Evolutionary conservation across 2,888 invertebrate genomes (phyloP).

Genomic region (Rotaria sp.): DNA sequence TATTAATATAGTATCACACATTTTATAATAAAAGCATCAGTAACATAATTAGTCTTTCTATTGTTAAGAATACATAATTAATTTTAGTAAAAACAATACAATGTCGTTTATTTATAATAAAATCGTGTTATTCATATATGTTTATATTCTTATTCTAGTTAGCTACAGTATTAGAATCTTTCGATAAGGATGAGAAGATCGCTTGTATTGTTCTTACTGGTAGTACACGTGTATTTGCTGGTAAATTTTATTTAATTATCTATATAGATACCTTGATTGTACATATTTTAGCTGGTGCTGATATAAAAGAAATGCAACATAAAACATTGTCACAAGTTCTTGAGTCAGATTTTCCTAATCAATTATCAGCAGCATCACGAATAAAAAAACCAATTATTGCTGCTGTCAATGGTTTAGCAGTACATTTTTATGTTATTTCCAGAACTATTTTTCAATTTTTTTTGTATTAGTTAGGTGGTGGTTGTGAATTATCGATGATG

Average conservation of each 20-base stretch:
- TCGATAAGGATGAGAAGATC: conserved; percentile 68
- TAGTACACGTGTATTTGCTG: conserved; percentile 67
- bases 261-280: conserved; percentile 42
- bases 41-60: no score
- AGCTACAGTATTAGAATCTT: conserved; percentile 61
- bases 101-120: neutral
- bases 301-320: conserved; percentile 70
- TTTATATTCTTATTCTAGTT: conserved; percentile 44
- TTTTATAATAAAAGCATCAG: neutral
- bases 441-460: no score
- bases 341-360: conserved; percentile 68
- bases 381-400: conserved; percentile 87
- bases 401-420: conserved; percentile 92
- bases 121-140: neutral
- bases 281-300: conserved; percentile 68
- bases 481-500: conserved; percentile 97
- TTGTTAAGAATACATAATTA: no score
- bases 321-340: conserved; percentile 66
- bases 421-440: conserved; percentile 6
- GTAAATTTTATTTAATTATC: conserved; percentile 42
- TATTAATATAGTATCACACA: neutral
- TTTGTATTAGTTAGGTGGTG: conserved; percentile 71
- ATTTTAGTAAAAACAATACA: neutral
- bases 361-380: conserved; percentile 75
- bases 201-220: conserved; percentile 88